Base-by-base conservation (phyloP, 2,113 vertebrate species). In the Trinectes maculatus region DNA sequence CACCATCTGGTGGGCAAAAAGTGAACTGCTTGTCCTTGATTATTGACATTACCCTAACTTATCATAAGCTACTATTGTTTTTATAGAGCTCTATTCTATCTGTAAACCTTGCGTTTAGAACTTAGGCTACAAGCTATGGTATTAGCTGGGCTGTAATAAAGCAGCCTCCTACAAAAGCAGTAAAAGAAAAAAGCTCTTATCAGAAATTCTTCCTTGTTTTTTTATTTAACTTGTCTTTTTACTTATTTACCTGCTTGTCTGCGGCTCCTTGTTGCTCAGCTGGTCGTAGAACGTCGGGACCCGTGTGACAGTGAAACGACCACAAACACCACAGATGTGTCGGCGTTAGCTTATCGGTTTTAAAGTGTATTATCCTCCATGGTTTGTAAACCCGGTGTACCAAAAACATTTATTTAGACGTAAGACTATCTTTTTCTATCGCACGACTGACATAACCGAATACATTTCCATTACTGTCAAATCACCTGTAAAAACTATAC, bases 181-280 rank as follows among this genome's bases (percentile, higher is more conserved):
- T 8, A 16, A 31, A 10, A 1, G 3, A 34, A 15, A 40, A 25
- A 39, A 10, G 19, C 16, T 16, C 5, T 2, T 4, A 49, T 6
- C 16, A 26, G 10, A 19, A 9, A 24, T 10, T 28, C 2, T 8
- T 1, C 18, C 1, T 3, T 26, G 11, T 0, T 8, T 25, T 33
- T 10, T 15, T 4, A 13, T n/a, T n/a, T n/a, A n/a, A n/a, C n/a
- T n/a, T n/a, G n/a, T n/a, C n/a, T n/a, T n/a, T n/a, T n/a, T n/a
- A n/a, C n/a, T n/a, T n/a, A n/a, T 76, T n/a, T 82, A 85, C 83
- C 83, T 81, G 44, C 0, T 59, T 48, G 0, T 37, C 16, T 0
- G 4, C 0, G 1, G 34, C 6, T 56, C 21, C 40, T 65, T 49
- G 12, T 22, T 1, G 44, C 29, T 66, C 15, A 8, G 12, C 21